Conservation (phyloP, 2,888 invertebrate genomes). For the Ferdinandea cuprea region DNA sequence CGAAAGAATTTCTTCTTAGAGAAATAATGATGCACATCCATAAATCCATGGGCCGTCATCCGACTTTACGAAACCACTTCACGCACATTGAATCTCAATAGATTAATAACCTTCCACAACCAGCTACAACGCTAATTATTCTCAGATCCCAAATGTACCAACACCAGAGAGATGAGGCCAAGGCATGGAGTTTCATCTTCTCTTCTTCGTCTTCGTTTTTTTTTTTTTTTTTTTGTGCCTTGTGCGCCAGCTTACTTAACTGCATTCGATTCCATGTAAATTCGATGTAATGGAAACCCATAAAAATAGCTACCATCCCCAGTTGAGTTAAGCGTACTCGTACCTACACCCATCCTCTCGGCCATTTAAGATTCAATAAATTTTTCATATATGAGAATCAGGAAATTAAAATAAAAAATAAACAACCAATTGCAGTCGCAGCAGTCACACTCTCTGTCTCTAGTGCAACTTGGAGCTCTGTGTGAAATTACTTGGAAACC, state of each 20-base stretch:
- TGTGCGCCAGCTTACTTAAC: conserved; percentile 56
- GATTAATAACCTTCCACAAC: conserved; percentile 69
- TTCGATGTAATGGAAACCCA: conserved; percentile 74
- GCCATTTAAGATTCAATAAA: conserved; percentile 74
- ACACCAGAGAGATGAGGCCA: neutral
- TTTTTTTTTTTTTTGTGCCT: neutral
- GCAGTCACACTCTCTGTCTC: conserved; percentile 59
- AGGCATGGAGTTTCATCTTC: neutral
- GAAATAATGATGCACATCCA: conserved; percentile 50
- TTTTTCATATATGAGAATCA: conserved; percentile 66
- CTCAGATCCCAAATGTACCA: conserved; percentile 55
- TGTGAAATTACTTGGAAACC: conserved; percentile 73
- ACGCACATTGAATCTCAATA: conserved; percentile 64
- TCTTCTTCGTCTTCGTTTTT: neutral
- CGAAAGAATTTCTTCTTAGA: conserved; percentile 6
- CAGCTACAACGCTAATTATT: conserved; percentile 70
- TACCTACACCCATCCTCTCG: conserved; percentile 47
- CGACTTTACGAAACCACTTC: conserved; percentile 42
- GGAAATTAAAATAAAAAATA: conserved; percentile 24
- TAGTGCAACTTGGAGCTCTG: conserved; percentile 49
- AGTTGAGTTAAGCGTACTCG: neutral
- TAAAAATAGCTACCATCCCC: conserved; percentile 71
- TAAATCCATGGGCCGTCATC: conserved; percentile 41
- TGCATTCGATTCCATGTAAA: conserved; percentile 74
- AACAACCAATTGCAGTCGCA: conserved; percentile 2